Percentiles rank a stretch among this genome's conserved stretches.
phyloP scores from a whole-genome alignment of 2,797 vertebrate genomes.

The Myotis findleyi region DNA sequence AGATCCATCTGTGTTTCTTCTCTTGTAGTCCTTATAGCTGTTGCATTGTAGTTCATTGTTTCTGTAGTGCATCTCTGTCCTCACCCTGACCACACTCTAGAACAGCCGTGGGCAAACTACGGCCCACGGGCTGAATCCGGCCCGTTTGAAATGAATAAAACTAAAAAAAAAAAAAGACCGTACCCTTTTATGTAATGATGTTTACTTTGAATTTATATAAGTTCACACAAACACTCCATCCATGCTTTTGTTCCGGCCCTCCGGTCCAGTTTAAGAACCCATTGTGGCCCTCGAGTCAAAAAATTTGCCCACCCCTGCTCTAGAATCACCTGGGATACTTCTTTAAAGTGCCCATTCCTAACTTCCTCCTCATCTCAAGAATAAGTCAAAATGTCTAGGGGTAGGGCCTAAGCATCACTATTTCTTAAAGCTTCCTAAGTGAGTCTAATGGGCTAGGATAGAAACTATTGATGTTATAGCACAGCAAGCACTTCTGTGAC shows the following conservation, averaged over 20 bases:
- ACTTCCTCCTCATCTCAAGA: not conserved
- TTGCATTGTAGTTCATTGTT: not conserved
- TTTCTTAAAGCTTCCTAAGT: not conserved
- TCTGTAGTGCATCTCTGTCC: not conserved
- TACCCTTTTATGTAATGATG: too few relatives aligned
- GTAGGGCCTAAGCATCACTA: not conserved
- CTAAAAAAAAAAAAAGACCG: too few relatives aligned
- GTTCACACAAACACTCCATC: too few relatives aligned
- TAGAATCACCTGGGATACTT: not conserved
- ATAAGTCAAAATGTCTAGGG: conserved; percentile 4
- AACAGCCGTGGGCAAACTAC: too few relatives aligned
- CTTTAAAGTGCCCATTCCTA: not conserved
- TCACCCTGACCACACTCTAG: not conserved
- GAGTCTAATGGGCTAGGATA: not conserved
- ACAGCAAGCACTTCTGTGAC: not conserved
- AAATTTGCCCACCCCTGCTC: too few relatives aligned
- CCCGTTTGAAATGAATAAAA: too few relatives aligned
- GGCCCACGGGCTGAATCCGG: too few relatives aligned
- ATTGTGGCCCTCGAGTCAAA: too few relatives aligned
- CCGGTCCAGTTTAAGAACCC: too few relatives aligned
- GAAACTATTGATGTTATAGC: not conserved
- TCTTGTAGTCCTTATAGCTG: not conserved
- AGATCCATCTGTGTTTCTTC: not conserved
- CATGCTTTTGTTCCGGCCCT: too few relatives aligned
- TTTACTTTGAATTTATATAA: too few relatives aligned